Base-by-base conservation (phyloP, 2,797 vertebrate species). In the Falco concolor region DNA sequence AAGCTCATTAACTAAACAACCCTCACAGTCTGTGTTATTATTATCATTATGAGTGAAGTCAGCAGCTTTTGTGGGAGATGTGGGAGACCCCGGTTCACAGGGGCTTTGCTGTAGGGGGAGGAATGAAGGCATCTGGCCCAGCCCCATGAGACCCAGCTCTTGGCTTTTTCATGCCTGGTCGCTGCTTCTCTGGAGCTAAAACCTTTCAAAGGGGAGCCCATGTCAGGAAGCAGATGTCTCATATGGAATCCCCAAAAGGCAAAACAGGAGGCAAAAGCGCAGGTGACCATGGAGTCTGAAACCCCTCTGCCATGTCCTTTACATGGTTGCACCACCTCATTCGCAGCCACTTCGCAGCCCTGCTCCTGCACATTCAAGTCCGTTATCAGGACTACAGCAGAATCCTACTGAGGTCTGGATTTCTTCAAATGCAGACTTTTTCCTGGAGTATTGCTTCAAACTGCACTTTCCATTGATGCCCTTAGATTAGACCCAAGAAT, bases 21-120 rank as follows among this genome's bases (percentile, higher is more conserved):
- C 50, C 63, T 57, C 54, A 6, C 53, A 54, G 91, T 70, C 95
- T 92, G 81, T 77, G 38, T 80, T 83, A 8, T 85, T 95, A 40
- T 64, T 95, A 50, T 47, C 3, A 2, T 67, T 47, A 4, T 1
- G 22, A 60, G 38, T 27, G 34, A 79, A 79, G 56, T 54, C 91
- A 72, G 80, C 89, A 91, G 79, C 70, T 95, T 92, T 84, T 25
- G 82, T 96, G 96, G 74, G 96, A 96, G 95, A 95, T 6, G 34
- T 21, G 65, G 49, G 50, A 91, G 80, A 93, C 86, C 89, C 40
- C 7, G 1, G 45, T 89, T 96, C 95, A 92, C 93, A 95, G 67
- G 68, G 79, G 42, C 24, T 81, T 34, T 0, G 0, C 67, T 57
- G 10, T 10, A 17, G 8, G 44, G 30, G 30, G 5, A 92, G 59